Base-by-base conservation (phyloP, 2,113 vertebrate species). In the Syngnathus floridae region DNA sequence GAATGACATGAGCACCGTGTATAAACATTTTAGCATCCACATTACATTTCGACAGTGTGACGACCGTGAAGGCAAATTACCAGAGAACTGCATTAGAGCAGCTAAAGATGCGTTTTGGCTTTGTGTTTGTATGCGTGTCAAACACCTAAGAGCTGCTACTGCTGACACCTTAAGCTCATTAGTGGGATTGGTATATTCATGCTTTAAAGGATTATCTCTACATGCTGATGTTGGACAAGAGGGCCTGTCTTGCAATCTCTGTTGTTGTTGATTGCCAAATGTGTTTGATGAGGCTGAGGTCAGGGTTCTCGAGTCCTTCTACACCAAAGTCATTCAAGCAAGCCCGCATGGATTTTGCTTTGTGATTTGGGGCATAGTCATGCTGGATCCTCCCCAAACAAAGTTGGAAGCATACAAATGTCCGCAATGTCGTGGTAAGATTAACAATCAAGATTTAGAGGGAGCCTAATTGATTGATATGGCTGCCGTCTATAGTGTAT, bases 21-120 rank as follows among this genome's bases (percentile, higher is more conserved):
- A 78, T 73, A 82, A 84, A 75, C 67, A 71, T 66, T 75, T 67
- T 67, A 62, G 48, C 71, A 70, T 80, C 77, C 65, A 51, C 61
- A 22, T 70, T 62, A 66, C 64, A 78, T 76, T 69, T 71, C 75
- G 60, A 75, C 67, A 51, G 31, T 65, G 65, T 73, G 84, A 82
- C 77, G 82, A 71, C 74, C 77, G 77, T 77, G 62, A 70, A 61
- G 38, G 58, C 58, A 61, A 41, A 61, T 61, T 41, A 61, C 59
- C 13, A 26, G 51, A 75, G 69, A 66, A 66, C 81, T 36, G 60
- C 38, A 37, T n/a, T 56, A 56, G 2, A 38, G 45, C 41, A 26
- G 45, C 41, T 58, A 67, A 45, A 48, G 14, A 51, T 52, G 48
- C 19, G 26, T 35, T 58, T 57, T 21, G 5, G 63, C 38, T 72